Evolutionary conservation across 1,140 invertebrate genomes (phyloP).

Genomic region (Bradysia coprophila): DNA sequence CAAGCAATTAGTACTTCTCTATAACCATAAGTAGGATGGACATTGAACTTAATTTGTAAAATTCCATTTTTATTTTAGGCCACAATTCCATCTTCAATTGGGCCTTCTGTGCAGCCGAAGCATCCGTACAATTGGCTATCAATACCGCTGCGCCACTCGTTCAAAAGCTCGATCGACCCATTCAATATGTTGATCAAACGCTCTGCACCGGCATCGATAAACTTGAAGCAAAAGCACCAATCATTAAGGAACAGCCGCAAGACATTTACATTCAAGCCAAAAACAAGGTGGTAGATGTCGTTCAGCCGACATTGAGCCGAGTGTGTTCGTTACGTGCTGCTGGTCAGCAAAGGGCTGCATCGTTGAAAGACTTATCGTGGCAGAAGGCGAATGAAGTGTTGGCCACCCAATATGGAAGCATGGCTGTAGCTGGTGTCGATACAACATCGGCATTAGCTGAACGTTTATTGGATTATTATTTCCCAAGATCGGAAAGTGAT

Average conservation of each 20-base stretch:
- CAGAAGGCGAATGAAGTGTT: slow-evolving; percentile 47
- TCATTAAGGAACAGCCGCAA: slow-evolving; percentile 46
- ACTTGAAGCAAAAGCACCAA: slow-evolving; percentile 43
- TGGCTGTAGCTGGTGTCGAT: slow-evolving; percentile 38
- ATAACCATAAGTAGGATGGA: too few relatives aligned
- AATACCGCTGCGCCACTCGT: slow-evolving; percentile 39
- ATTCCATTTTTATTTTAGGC: too few relatives aligned
- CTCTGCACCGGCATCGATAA: slow-evolving; percentile 43
- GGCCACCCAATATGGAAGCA: slow-evolving; percentile 40
- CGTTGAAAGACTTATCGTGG: slow-evolving; percentile 44
- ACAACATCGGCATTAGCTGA: slow-evolving; percentile 36
- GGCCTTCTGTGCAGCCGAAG: slow-evolving; percentile 45
- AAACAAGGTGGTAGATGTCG: slow-evolving; percentile 36
- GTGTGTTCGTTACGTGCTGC: slow-evolving; percentile 32
- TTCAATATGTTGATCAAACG: slow-evolving; percentile 44
- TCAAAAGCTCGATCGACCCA: slow-evolving; percentile 33
- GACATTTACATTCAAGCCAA: slow-evolving; percentile 51
- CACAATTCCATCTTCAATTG: slow-evolving; percentile 40
- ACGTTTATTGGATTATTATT: slow-evolving; percentile 42
- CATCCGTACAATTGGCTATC: slow-evolving; percentile 37
- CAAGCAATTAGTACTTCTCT: too few relatives aligned
- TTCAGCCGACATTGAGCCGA: slow-evolving; percentile 41
- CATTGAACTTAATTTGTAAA: too few relatives aligned
- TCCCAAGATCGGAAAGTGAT: slow-evolving; percentile 33
- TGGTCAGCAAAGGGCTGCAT: slow-evolving; percentile 35